phyloP scores from a whole-genome alignment of 1,140 invertebrate species.

The Cecropterus lyciades region DNA sequence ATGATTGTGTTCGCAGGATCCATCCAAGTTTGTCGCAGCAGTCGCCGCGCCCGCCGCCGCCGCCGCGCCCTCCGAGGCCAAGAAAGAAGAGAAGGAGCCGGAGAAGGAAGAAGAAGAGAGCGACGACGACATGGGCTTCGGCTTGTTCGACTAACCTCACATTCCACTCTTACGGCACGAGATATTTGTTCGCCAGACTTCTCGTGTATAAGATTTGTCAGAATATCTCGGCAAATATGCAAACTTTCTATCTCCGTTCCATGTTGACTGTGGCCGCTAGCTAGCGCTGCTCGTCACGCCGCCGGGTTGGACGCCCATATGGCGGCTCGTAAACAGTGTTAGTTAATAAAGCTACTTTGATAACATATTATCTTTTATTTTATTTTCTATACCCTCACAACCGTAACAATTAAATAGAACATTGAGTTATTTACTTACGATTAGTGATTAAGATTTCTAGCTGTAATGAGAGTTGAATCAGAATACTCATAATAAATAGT shows the following conservation, averaged over 20 bases:
- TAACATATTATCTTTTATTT: conserved; percentile 42
- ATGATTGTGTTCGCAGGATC: conserved; percentile 87
- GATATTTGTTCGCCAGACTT: too few relatives aligned
- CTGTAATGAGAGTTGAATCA: too few relatives aligned
- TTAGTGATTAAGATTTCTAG: too few relatives aligned
- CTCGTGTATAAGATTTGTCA: too few relatives aligned
- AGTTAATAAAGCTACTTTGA: conserved; percentile 49
- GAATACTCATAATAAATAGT: too few relatives aligned
- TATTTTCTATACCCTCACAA: not conserved
- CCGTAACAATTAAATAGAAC: too few relatives aligned
- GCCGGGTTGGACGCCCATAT: conserved; percentile 66
- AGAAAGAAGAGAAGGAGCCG: conserved; percentile 91
- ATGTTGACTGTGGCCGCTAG: conserved; percentile 36
- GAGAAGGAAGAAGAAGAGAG: conserved; percentile 93
- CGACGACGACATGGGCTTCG: conserved; percentile 99
- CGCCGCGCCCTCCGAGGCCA: conserved; percentile 84
- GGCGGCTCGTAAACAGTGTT: conserved; percentile 50
- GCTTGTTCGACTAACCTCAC: conserved; percentile 94
- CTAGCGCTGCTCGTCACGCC: conserved; percentile 44
- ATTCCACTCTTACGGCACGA: too few relatives aligned
- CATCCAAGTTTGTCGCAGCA: conserved; percentile 95
- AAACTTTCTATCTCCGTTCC: not conserved
- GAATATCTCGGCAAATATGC: not conserved
- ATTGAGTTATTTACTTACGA: too few relatives aligned
- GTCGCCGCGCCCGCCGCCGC: conserved; percentile 88